A percentile compares a stretch with the other conserved stretches of the same genome.
These are phyloP conservation scores for Nerophis lumbriciformis DNA, from an alignment of 2,113 vertebrate genomes.

Conservation along the genomic window DNA sequence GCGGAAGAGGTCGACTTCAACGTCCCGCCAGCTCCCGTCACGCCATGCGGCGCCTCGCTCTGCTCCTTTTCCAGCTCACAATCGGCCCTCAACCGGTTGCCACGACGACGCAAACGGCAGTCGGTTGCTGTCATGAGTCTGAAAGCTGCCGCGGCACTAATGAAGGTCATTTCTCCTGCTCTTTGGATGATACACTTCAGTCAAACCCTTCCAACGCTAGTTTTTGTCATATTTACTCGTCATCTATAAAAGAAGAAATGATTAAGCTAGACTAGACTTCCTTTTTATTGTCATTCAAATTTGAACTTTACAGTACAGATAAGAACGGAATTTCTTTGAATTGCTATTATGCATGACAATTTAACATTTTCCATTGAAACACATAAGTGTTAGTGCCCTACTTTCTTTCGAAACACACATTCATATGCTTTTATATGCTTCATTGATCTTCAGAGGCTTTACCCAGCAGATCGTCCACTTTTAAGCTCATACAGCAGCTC, in stretches of 20 bases:
- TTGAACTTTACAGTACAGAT: no score
- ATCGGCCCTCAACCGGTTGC: slow-evolving; percentile 84
- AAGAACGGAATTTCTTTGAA: no score
- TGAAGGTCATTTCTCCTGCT: slow-evolving; percentile 74
- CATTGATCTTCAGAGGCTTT: slow-evolving; percentile 3
- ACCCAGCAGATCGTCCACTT: slow-evolving; percentile 17
- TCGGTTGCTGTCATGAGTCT: slow-evolving; percentile 98
- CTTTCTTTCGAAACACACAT: neutral
- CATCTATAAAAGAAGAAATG: no score
- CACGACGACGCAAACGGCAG: slow-evolving; percentile 86
- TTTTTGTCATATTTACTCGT: no score
- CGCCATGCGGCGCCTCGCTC: slow-evolving; percentile 83
- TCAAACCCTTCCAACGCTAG: neutral
- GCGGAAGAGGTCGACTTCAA: slow-evolving; percentile 82
- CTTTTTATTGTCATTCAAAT: no score
- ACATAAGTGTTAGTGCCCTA: neutral
- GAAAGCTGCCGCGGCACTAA: slow-evolving; percentile 84
- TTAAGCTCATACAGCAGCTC: slow-evolving; percentile 30
- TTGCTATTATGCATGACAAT: slow-evolving; percentile 31
- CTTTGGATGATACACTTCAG: neutral
- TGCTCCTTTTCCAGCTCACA: slow-evolving; percentile 97
- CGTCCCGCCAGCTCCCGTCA: slow-evolving; percentile 83
- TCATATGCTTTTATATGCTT: slow-evolving; percentile 2
- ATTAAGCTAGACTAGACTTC: neutral
- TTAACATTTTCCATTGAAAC: slow-evolving; percentile 11